phyloP scores from a whole-genome alignment of 1,140 invertebrate species.

The Drosophila virilis region DNA sequence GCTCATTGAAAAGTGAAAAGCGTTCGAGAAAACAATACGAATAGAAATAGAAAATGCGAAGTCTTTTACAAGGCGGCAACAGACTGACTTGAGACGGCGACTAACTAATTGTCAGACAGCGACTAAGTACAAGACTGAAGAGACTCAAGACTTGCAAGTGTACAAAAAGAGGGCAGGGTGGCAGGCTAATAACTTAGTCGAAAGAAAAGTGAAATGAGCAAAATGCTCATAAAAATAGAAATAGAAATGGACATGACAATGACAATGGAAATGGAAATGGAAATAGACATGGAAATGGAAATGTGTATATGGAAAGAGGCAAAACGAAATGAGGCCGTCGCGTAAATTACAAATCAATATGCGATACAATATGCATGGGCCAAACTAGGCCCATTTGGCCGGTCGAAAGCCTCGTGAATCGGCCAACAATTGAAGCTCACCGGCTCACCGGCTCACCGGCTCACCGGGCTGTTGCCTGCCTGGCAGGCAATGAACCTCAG shows the following conservation, averaged over 20 bases:
- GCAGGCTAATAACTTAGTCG: slow-evolving; percentile 58
- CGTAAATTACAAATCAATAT: slow-evolving; percentile 72
- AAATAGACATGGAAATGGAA: slow-evolving; percentile 35
- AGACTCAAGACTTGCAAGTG: slow-evolving; percentile 4
- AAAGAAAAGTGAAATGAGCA: slow-evolving; percentile 70
- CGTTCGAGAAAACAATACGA: slow-evolving; percentile 12
- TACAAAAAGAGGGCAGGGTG: slow-evolving; percentile 31
- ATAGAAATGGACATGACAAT: slow-evolving; percentile 21
- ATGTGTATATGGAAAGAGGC: slow-evolving; percentile 19
- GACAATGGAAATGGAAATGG: slow-evolving; percentile 20
- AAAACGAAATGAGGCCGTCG: slow-evolving; percentile 50
- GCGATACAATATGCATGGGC: slow-evolving; percentile 45
- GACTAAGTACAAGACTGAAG: slow-evolving; percentile 3
- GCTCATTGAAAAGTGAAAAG: slow-evolving; percentile 36
- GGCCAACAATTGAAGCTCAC: slow-evolving; percentile 9
- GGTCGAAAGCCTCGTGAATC: not conserved
- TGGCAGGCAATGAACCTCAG: slow-evolving; percentile 20
- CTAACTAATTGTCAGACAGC: slow-evolving; percentile 25
- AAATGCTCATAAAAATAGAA: slow-evolving; percentile 50
- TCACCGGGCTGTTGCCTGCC: not conserved
- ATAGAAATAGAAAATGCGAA: slow-evolving; percentile 9
- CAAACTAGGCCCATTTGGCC: slow-evolving; percentile 12
- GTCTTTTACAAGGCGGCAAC: slow-evolving; percentile 7
- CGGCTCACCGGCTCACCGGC: slow-evolving; percentile 2
- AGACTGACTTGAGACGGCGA: slow-evolving; percentile 3